Base-by-base conservation (phyloP, 2,888 invertebrate genomes). In the Adelognathus sp. region DNA sequence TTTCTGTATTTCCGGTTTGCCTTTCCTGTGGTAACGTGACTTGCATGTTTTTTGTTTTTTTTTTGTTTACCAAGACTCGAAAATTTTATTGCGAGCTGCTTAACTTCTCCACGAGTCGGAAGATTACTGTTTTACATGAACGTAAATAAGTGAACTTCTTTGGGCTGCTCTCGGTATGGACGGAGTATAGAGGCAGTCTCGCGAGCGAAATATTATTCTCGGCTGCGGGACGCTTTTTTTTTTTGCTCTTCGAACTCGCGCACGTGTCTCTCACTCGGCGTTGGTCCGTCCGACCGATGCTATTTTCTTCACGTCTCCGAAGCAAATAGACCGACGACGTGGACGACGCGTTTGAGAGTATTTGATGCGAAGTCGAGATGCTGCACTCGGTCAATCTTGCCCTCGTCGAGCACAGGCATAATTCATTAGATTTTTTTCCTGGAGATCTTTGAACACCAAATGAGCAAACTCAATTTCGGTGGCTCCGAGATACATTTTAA, bases 241-340 rank as follows among this genome's bases (percentile, higher is more conserved):
- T 50, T 74, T 31, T 58, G 73, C 72, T 39, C 44, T 72, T 61
- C 61, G 36, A 63, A 16, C 58, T 14, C 58, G 64, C 78, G 70
- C 64, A 63, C 50, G 64, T 63, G 74, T 58, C 78, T 58, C 41
- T 52, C 79, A 79, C 84, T 63, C 83, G 82, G 80, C 86, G 85
- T 84, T 87, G 84, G 84, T 86, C 85, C 81, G 33, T 46, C 64
- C 52, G 82, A 72, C 50, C 50, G 52, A 9, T 31, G 86, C 84
- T 86, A 86, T 86, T 86, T 86, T 86, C 85, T 67, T 82, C 83
- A 79, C 84, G 82, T 84, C 81, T 82, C 81, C 76, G 81, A 81
- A 84, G 72, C 60, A 60, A 75, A 83, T 77, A 67, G 67, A 56
- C 44, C 27, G 36, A 14, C 58, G 33, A 11, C 44, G 36, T 4